Evolutionary conservation across 53 echinoderm and acorn worm species (phyloP).

Genomic region (Actinopyga echinites): DNA sequence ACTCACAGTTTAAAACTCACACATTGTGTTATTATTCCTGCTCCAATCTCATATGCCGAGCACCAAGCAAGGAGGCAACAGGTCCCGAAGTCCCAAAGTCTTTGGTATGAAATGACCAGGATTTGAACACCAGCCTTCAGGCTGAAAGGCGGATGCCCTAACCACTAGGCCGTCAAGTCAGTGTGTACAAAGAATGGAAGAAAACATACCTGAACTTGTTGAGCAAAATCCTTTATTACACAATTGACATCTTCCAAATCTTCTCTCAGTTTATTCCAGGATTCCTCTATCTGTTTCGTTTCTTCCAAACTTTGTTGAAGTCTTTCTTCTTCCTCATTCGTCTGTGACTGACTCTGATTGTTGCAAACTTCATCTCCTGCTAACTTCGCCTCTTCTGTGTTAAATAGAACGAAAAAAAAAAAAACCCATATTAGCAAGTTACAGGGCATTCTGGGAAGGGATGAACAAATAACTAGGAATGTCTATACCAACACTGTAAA

Average conservation of each 20-base stretch:
- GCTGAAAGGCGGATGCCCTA: no score
- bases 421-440: not conserved
- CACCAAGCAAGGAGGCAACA: no score
- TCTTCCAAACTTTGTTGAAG: slow-evolving; percentile 23
- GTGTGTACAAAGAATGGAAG: not conserved
- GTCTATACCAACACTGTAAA: no score
- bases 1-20: no score
- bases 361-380: not conserved
- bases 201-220: slow-evolving; percentile 71
- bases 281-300: slow-evolving; percentile 66
- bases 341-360: slow-evolving; percentile 31
- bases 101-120: no score
- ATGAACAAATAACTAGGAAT: no score
- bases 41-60: no score
- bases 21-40: no score
- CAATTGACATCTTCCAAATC: slow-evolving; percentile 78
- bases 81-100: no score
- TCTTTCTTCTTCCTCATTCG: slow-evolving; percentile 43
- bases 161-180: no score
- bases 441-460: no score
- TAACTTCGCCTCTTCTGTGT: slow-evolving; percentile 4
- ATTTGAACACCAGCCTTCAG: no score
- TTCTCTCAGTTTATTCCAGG: slow-evolving; percentile 73
- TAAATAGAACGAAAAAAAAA: not conserved
- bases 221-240: slow-evolving; percentile 87